Evolutionary conservation across 1,140 invertebrate species (phyloP).

Genomic region (Panagrolaimus sp.): DNA sequence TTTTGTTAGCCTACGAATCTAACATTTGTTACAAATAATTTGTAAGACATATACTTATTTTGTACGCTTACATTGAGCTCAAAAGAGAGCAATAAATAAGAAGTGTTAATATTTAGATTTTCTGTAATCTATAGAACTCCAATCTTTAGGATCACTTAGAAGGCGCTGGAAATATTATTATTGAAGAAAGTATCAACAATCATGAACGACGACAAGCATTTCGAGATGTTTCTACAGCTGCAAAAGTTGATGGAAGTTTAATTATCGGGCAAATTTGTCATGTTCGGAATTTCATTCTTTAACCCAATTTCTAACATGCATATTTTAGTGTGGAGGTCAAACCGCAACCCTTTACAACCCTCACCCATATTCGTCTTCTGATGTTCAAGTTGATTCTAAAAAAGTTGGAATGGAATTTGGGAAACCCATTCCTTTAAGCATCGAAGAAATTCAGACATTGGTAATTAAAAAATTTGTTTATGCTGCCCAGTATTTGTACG

Average conservation of each 20-base stretch:
- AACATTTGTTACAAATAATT: too few species aligned
- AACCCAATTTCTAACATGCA: background rate
- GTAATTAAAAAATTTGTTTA: constrained; percentile 8
- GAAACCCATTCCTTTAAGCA: background rate
- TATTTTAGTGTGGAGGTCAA: constrained; percentile 10
- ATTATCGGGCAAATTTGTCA: constrained; percentile 6
- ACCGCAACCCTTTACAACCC: background rate
- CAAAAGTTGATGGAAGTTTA: constrained; percentile 12
- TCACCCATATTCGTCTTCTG: background rate
- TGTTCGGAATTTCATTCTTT: background rate
- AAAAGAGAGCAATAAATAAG: too few species aligned
- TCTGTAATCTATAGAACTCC: too few species aligned
- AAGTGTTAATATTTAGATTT: too few species aligned
- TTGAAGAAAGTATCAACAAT: background rate
- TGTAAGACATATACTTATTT: too few species aligned
- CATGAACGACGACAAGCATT: constrained; percentile 11
- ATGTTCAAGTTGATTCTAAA: background rate
- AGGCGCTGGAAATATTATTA: constrained; percentile 12
- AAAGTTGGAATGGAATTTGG: constrained; percentile 3
- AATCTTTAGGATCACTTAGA: constrained; percentile 13
- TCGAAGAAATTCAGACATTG: background rate
- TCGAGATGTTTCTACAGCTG: background rate
- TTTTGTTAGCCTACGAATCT: too few species aligned
- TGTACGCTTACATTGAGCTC: too few species aligned
- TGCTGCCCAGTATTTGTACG: constrained; percentile 1